phyloP scores from a whole-genome alignment of 2,113 vertebrate genomes.

The human region DNA sequence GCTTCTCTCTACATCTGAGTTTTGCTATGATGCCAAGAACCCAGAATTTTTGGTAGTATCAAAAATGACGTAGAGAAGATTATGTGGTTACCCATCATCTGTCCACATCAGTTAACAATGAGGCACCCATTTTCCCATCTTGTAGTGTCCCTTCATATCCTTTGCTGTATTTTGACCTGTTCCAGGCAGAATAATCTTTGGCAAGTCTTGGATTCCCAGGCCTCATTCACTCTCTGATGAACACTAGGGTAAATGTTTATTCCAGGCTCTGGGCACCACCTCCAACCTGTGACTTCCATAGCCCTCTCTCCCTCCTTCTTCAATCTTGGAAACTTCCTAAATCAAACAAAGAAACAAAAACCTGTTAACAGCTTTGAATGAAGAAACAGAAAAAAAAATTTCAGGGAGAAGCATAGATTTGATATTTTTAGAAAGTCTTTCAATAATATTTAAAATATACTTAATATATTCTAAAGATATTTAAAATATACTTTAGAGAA shows the following conservation, averaged over 20 bases:
- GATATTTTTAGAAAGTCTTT: background rate
- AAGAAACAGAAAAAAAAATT: background rate
- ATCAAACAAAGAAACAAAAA: background rate
- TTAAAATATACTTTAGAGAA: background rate
- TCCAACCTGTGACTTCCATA: background rate
- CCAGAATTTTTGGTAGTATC: background rate
- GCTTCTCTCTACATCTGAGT: background rate
- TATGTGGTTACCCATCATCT: background rate
- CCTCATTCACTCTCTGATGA: background rate
- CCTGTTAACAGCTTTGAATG: background rate
- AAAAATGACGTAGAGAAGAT: background rate
- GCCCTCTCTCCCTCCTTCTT: background rate
- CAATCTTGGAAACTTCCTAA: background rate
- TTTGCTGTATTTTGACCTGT: background rate
- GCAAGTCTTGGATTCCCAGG: background rate
- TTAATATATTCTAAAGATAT: background rate
- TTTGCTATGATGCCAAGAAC: background rate
- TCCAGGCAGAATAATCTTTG: background rate
- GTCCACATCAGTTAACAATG: fast-evolving
- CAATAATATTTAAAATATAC: background rate
- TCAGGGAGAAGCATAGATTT: background rate
- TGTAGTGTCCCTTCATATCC: background rate
- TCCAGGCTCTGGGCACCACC: background rate
- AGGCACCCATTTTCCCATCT: background rate
- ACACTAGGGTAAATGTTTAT: background rate